Evolutionary conservation across 2,888 invertebrate species (phyloP).

Genomic region (Watsonalla cultraria): DNA sequence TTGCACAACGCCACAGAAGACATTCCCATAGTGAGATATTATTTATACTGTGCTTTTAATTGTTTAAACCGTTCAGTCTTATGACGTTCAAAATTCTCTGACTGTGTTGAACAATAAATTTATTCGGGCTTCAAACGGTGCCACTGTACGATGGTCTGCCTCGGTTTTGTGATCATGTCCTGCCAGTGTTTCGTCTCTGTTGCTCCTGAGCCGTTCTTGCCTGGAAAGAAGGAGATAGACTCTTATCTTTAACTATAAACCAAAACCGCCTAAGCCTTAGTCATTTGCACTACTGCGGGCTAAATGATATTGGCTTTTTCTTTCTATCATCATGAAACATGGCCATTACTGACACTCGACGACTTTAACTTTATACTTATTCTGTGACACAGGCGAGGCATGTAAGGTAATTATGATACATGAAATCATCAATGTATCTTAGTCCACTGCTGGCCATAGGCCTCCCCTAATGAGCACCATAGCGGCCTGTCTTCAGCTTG

Average conservation of each 20-base stretch:
- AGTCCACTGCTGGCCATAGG: too few species aligned
- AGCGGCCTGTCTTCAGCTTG: too few species aligned
- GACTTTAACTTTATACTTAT: too few species aligned
- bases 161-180: conserved; percentile 98
- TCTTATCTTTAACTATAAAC: background rate
- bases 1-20: conserved; percentile 23
- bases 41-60: conserved; percentile 39
- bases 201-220: conserved; percentile 95
- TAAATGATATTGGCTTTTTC: too few species aligned
- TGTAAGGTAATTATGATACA: too few species aligned
- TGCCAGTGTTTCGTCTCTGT: conserved; percentile 99
- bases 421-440: too few species aligned
- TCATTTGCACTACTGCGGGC: too few species aligned
- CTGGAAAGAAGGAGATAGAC: conserved; percentile 66
- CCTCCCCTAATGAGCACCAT: too few species aligned
- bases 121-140: conserved; percentile 97
- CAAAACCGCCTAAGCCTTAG: too few species aligned
- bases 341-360: too few species aligned
- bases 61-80: conserved; percentile 73
- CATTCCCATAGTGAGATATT: conserved; percentile 17
- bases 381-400: too few species aligned
- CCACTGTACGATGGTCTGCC: conserved; percentile 98
- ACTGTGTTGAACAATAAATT: conserved; percentile 41
- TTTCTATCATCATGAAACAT: too few species aligned
- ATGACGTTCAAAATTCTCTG: conserved; percentile 62